A percentile compares a stretch with the other conserved stretches of the same genome.
These are phyloP conservation scores for Drosophila mimetica DNA, from an alignment of 2,888 invertebrate species.

Conservation along the genomic window DNA sequence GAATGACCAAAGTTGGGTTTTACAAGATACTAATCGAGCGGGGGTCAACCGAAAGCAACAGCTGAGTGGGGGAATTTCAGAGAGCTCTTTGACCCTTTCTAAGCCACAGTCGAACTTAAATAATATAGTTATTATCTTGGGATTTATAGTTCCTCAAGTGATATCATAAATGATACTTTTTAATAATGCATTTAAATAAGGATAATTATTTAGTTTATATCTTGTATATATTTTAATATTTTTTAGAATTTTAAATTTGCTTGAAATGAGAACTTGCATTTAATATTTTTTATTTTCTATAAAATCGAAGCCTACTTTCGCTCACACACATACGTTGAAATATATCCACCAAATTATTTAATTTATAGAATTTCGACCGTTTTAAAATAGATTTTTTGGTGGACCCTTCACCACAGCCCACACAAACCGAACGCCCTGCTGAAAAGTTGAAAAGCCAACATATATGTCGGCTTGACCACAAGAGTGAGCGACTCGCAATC, in stretches of 20 bases:
- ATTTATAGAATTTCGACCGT: background rate
- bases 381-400: background rate
- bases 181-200: too few species aligned
- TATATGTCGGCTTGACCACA: conserved; percentile 40
- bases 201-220: too few species aligned
- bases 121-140: background rate
- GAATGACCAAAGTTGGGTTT: conserved; percentile 31
- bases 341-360: background rate
- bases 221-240: too few species aligned
- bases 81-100: background rate
- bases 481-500: conserved; percentile 52
- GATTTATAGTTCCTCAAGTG: background rate
- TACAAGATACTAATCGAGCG: conserved; percentile 14
- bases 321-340: too few species aligned
- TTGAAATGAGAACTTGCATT: too few species aligned
- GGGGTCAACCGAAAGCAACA: background rate
- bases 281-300: too few species aligned
- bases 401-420: conserved; percentile 28
- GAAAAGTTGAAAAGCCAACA: background rate
- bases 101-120: background rate
- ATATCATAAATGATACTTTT: background rate
- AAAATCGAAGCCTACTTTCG: too few species aligned
- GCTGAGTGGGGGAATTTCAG: background rate
- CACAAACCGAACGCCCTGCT: conserved; percentile 8
- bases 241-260: too few species aligned